A percentile compares a stretch with the other conserved stretches of the same genome.
Conservation (phyloP, 2,797 vertebrate genomes). For the Epinephelus awoara region DNA sequence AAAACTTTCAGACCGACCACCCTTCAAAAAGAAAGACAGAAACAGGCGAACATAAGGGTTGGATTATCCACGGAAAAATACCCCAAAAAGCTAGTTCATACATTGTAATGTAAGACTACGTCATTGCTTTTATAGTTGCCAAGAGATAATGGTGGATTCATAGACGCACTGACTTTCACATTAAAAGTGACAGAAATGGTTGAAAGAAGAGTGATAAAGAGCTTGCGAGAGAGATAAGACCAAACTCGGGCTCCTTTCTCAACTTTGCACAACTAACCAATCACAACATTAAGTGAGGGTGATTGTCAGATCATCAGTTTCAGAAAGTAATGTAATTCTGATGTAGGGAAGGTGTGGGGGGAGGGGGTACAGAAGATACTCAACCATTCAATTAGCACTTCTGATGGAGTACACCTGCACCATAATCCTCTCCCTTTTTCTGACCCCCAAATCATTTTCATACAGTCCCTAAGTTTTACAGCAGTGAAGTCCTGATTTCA, state of each 20-base stretch:
- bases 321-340: not conserved
- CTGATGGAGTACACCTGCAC: not conserved
- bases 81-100: too few species aligned
- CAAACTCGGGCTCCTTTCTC: not conserved
- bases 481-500: not conserved
- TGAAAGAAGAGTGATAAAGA: too few species aligned
- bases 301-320: not conserved
- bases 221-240: not conserved
- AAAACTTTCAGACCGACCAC: too few species aligned
- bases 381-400: not conserved
- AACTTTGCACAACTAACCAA: not conserved
- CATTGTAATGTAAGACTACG: too few species aligned
- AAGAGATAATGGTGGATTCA: too few species aligned
- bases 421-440: not conserved
- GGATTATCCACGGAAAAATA: too few species aligned
- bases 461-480: constrained; percentile 18
- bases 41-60: too few species aligned
- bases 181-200: too few species aligned
- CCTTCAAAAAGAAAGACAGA: too few species aligned
- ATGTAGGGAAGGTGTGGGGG: rapidly evolving
- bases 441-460: not conserved
- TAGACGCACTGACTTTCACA: too few species aligned
- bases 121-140: too few species aligned
- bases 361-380: not conserved
- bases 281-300: not conserved